Conservation (phyloP, 23 tunicate genomes). For the Phallusia fumigata region DNA sequence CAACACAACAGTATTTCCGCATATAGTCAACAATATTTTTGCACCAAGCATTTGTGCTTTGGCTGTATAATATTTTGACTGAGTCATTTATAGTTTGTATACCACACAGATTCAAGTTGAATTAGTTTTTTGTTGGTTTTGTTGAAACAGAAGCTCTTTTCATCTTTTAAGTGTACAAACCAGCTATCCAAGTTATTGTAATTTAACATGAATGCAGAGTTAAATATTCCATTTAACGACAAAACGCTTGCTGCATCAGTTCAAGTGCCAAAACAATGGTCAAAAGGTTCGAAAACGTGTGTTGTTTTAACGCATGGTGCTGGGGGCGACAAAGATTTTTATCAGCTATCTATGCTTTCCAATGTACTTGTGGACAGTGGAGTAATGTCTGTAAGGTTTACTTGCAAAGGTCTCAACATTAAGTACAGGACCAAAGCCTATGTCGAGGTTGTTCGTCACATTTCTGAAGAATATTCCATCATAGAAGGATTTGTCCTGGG, state of each 20-base stretch:
- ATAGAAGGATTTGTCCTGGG: background rate
- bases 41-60: too few species aligned
- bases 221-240: background rate
- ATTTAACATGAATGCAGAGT: background rate
- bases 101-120: too few species aligned
- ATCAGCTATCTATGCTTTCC: background rate
- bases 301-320: slow-evolving; percentile 30
- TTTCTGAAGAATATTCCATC: background rate
- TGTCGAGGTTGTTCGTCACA: background rate
- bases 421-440: slow-evolving; percentile 18
- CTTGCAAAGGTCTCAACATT: slow-evolving; percentile 26
- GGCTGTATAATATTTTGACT: too few species aligned
- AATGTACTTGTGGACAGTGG: background rate
- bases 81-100: too few species aligned
- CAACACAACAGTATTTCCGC: too few species aligned
- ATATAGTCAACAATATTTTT: too few species aligned
- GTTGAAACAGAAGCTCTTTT: too few species aligned
- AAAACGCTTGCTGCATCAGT: background rate
- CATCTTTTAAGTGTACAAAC: too few species aligned
- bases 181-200: too few species aligned
- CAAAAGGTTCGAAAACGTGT: slow-evolving; percentile 11
- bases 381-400: slow-evolving; percentile 15
- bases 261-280: background rate
- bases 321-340: slow-evolving; percentile 28
- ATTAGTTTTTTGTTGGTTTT: too few species aligned